Conservation (phyloP, 2,888 invertebrate genomes). For the Muschampia plurimacula region DNA sequence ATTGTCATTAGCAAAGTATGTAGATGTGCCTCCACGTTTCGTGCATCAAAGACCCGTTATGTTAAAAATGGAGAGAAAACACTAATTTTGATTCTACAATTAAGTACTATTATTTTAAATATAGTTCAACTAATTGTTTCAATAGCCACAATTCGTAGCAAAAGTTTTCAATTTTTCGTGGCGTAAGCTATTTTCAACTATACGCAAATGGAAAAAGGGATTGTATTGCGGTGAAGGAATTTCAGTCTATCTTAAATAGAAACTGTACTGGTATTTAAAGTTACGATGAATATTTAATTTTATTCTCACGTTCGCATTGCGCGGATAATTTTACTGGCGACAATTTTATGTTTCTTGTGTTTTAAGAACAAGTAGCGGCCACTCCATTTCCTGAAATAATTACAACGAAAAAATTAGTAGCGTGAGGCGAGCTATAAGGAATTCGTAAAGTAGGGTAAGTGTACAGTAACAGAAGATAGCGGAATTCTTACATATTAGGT, state of each 20-base stretch:
- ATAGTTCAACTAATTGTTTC: conserved; percentile 34
- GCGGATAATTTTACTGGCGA: conserved; percentile 35
- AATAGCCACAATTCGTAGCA: conserved; percentile 7
- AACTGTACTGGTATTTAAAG: conserved; percentile 24
- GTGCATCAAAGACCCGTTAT: conserved; percentile 3
- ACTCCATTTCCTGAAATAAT: conserved; percentile 41
- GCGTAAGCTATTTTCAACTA: conserved; percentile 1
- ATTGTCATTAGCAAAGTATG: too few species aligned
- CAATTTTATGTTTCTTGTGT: conserved; percentile 49
- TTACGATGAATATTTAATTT: conserved; percentile 28
- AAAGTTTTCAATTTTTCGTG: neutral
- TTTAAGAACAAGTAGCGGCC: conserved; percentile 31
- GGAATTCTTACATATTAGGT: neutral
- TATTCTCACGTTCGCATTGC: conserved; percentile 37
- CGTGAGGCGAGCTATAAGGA: conserved; percentile 37
- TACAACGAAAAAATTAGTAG: conserved; percentile 39
- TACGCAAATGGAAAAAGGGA: neutral
- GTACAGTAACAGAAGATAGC: neutral
- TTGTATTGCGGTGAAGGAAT: neutral
- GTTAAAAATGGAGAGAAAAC: conserved; percentile 14
- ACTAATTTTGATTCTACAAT: conserved; percentile 25
- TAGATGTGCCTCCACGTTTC: neutral
- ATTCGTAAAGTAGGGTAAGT: conserved; percentile 10
- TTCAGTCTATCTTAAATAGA: neutral
- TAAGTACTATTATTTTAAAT: conserved; percentile 37